Evolutionary conservation across 2,113 vertebrate species (phyloP), one percentile per base, ranked within the genome.

Genomic region (Macheiramphus alcinus): DNA sequence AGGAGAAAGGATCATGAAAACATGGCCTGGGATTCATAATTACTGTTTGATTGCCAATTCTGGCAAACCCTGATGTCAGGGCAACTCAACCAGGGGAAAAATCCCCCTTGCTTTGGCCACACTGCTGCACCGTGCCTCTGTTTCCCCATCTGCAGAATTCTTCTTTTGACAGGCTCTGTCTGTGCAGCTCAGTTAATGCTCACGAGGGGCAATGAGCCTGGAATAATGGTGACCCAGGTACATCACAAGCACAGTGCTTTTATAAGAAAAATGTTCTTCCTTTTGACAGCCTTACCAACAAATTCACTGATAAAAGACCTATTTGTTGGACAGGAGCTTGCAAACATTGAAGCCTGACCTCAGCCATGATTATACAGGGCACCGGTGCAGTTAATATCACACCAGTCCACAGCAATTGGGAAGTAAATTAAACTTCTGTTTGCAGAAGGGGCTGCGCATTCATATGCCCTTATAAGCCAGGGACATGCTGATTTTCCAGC

Each of bases 371-470:
- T 68, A 73, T 32, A 36, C 4, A 40, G 43, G 34, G 52, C 73
- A 40, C 10, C 34, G 63, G 58, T 58, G 55, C 48, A 38, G 23
- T n/a, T 65, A 61, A 48, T 65, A 47, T 25, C 62, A 36, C 74
- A 1, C 10, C 66, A 80, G 52, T 19, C 82, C 81, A 56, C 5
- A 29, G 67, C 36, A 80, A 16, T 1, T 2, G 12, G 47, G 63
- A 80, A 70, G 42, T 17, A 66, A 94, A 93, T 94, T 72, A 73
- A 92, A 80, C 9, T 19, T 56, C 67, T 92, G 10, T 66, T 92
- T 88, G 82, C 43, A 90, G 85, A 93, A 91, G 58, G 31, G 31
- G 19, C 62, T 87, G 59, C 3, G 5, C 36, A 40, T 91, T 94
- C n/a, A 19, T 59, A 26, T 50, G 36, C 12, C 42, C n/a, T 20